Evolutionary conservation across 2,888 invertebrate species (phyloP), one percentile per base, ranked within the genome.

Genomic region (Diogma glabrata): DNA sequence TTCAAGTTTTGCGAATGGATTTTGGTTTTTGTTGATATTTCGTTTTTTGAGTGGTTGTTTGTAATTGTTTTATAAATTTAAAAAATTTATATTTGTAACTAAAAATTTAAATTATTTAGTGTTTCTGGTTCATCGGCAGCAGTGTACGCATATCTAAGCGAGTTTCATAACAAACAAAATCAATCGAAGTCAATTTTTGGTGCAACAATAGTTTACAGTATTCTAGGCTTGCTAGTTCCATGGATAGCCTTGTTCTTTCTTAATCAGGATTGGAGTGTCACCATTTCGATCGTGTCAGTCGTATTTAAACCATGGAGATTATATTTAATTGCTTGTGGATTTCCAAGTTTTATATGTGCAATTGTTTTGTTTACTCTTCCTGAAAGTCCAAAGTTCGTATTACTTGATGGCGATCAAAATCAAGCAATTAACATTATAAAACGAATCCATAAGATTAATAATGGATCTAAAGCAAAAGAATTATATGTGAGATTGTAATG

Each of bases 1-100:
- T 2, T 73, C 75, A 5, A 73, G 75, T 57, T 61, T 77, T 28
- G 64, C 72, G 4, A 70, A 71, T 19, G 63, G 66, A 52, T 71
- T 71, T 54, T 73, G 72, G 69, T 54, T 73, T 17, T 72, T 77
- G 56, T 71, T 74, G 20, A 54, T 72, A 12, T 57, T 75, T 17
- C 60, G 76, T 58, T 76, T 70, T 57, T 57, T 75, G 9, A 75
- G 72, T 61, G 77, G 77, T 52, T 70, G 73, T 57, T 70, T 71
- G 76, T 75, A n/a, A n/a, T n/a, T n/a, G n/a, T n/a, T n/a, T n/a
- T n/a, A n/a, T n/a, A n/a, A n/a, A n/a, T n/a, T n/a, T n/a, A n/a
- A n/a, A n/a, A n/a, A n/a, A n/a, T n/a, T n/a, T n/a, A n/a, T n/a
- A n/a, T n/a, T n/a, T n/a, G n/a, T n/a, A n/a, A n/a, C n/a, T n/a